These are phyloP conservation scores for Pseudomyrmex concolor DNA, from an alignment of 1,140 invertebrate genomes.

Conservation along the genomic window DNA sequence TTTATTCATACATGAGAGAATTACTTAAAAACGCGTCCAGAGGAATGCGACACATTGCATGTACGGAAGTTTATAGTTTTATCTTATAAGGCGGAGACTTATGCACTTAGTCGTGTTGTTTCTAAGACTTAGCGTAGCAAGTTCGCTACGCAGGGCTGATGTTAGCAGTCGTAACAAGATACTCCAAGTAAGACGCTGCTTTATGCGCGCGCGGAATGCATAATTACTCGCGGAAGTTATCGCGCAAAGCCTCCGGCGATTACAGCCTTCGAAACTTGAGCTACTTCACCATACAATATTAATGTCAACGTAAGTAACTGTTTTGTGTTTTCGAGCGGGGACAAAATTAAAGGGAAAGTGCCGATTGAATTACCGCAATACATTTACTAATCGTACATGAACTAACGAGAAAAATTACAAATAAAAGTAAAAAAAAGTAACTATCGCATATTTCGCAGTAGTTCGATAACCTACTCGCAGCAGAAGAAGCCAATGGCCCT, in stretches of 20 bases:
- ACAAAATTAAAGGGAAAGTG: slow-evolving; percentile 8
- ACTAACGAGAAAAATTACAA: no score
- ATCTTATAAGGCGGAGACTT: slow-evolving; percentile 26
- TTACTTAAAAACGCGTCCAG: slow-evolving; percentile 21
- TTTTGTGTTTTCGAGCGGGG: background rate
- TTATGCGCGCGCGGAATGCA: slow-evolving; percentile 19
- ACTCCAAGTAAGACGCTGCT: slow-evolving; percentile 28
- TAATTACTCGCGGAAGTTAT: slow-evolving; percentile 37
- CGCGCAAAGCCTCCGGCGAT: background rate
- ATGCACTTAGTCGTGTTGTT: slow-evolving; percentile 37
- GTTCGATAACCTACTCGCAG: background rate
- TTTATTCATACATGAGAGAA: background rate
- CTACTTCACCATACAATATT: background rate
- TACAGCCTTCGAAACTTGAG: slow-evolving; percentile 23
- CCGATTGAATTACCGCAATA: no score
- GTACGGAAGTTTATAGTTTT: slow-evolving; percentile 27
- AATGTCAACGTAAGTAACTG: background rate
- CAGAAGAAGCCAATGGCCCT: background rate
- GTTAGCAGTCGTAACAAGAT: slow-evolving; percentile 52
- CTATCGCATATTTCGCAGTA: background rate
- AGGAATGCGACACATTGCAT: slow-evolving; percentile 26
- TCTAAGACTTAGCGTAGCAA: slow-evolving; percentile 31
- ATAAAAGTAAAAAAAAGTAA: background rate
- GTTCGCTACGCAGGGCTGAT: slow-evolving; percentile 7
- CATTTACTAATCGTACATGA: no score